Base-by-base conservation (phyloP, 1,140 invertebrate genomes). In the Calliopsis andreniformis region DNA sequence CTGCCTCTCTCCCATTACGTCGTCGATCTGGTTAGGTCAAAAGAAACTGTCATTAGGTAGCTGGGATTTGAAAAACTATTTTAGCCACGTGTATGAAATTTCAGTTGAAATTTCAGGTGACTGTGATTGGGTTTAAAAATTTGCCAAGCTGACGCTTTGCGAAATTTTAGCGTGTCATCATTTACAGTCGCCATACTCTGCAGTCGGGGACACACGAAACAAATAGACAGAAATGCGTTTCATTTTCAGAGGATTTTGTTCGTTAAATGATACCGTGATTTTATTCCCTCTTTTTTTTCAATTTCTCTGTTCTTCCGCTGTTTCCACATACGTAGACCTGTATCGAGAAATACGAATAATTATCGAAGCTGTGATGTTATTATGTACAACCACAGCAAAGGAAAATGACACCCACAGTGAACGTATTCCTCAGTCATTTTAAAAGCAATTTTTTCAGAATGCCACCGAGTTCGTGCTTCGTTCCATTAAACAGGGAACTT, bases 41-140 rank as follows among this genome's bases (percentile, higher is more conserved):
- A 0, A 18, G n/a, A 53, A 61, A n/a, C 61, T 71, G n/a, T 39
- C 68, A 61, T 71, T 47, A 30, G 18, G 20, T n/a, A n/a, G n/a
- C n/a, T n/a, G n/a, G n/a, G n/a, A n/a, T n/a, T n/a, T n/a, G n/a
- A n/a, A n/a, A n/a, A n/a, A n/a, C n/a, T n/a, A n/a, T n/a, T n/a
- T n/a, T n/a, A n/a, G n/a, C n/a, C n/a, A n/a, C n/a, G n/a, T n/a
- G n/a, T n/a, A n/a, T n/a, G n/a, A n/a, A n/a, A n/a, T n/a, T n/a
- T n/a, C n/a, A n/a, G n/a, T n/a, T n/a, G n/a, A n/a, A n/a, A n/a
- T n/a, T n/a, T n/a, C n/a, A n/a, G n/a, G n/a, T n/a, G n/a, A n/a
- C n/a, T n/a, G n/a, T n/a, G n/a, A n/a, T n/a, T n/a, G n/a, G n/a
- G n/a, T n/a, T n/a, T n/a, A n/a, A n/a, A n/a, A n/a, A n/a, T n/a